A percentile compares a stretch with the other conserved stretches of the same genome.
phyloP scores from a whole-genome alignment of 37 sponge, comb jelly and placozoan genomes.

The Beroe ovata region DNA sequence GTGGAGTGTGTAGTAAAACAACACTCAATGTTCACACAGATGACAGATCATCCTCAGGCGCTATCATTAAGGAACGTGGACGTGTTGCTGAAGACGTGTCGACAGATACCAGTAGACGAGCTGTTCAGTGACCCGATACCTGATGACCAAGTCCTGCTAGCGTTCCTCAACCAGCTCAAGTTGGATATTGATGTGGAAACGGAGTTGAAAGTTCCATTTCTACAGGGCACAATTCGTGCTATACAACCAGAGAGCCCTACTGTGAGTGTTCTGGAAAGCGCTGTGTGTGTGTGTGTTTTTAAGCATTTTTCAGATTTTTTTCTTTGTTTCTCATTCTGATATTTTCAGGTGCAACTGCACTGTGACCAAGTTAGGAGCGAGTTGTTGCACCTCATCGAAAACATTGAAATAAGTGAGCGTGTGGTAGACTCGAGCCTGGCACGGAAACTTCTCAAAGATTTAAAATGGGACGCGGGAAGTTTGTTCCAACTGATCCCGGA shows the following conservation, averaged over 20 bases:
- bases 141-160: background rate
- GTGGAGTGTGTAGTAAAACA: too few relatives aligned
- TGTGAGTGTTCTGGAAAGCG: background rate
- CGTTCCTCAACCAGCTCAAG: slow-evolving; percentile 1
- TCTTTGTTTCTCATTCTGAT: background rate
- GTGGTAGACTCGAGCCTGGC: background rate
- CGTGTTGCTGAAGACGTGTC: background rate
- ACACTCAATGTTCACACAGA: background rate
- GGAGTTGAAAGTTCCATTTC: background rate
- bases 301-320: background rate
- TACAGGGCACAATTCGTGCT: background rate
- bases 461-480: background rate
- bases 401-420: background rate
- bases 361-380: background rate
- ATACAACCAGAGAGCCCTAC: background rate
- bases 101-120: slow-evolving; percentile 3
- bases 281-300: too few relatives aligned
- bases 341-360: background rate
- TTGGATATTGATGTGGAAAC: background rate
- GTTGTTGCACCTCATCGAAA: background rate
- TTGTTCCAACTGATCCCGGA: background rate
- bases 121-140: background rate
- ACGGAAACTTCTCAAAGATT: background rate
- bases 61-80: background rate
- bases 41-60: background rate